phyloP scores from a whole-genome alignment of 2,888 invertebrate species.

The Himalopsyche kuldschensis region DNA sequence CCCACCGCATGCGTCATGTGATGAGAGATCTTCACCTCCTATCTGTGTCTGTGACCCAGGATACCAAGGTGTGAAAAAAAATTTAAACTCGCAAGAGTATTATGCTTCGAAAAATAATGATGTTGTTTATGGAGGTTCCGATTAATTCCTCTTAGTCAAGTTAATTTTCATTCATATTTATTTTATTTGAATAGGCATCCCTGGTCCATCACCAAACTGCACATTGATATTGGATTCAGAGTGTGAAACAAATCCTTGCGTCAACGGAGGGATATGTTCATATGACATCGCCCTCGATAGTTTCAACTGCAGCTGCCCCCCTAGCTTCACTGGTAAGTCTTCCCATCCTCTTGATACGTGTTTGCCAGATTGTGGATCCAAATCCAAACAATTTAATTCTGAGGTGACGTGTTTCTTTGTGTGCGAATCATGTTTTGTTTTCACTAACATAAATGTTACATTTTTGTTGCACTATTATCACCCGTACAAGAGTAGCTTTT shows the following conservation, averaged over 20 bases:
- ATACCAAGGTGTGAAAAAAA: constrained; percentile 55
- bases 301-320: constrained; percentile 71
- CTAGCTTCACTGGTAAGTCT: constrained; percentile 68
- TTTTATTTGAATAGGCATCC: constrained; percentile 45
- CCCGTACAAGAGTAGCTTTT: neutral
- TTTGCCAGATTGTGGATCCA: neutral
- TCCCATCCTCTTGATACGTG: neutral
- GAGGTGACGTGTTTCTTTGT: neutral
- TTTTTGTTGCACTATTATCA: neutral
- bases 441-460: neutral
- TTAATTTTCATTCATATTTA: too few relatives aligned
- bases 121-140: neutral
- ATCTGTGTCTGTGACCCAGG: constrained; percentile 69
- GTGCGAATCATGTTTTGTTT: neutral
- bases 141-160: too few relatives aligned
- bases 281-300: constrained; percentile 55
- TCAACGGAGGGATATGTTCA: constrained; percentile 73
- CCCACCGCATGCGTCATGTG: constrained; percentile 69
- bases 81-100: neutral
- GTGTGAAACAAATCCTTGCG: constrained; percentile 73
- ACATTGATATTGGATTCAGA: constrained; percentile 48
- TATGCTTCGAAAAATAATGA: neutral
- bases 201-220: constrained; percentile 52
- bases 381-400: neutral
- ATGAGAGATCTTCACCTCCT: constrained; percentile 51